Evolutionary conservation across 2,113 vertebrate genomes (phyloP), one percentile per base, ranked within the genome.

Genomic region (Hyperoodon ampullatus): DNA sequence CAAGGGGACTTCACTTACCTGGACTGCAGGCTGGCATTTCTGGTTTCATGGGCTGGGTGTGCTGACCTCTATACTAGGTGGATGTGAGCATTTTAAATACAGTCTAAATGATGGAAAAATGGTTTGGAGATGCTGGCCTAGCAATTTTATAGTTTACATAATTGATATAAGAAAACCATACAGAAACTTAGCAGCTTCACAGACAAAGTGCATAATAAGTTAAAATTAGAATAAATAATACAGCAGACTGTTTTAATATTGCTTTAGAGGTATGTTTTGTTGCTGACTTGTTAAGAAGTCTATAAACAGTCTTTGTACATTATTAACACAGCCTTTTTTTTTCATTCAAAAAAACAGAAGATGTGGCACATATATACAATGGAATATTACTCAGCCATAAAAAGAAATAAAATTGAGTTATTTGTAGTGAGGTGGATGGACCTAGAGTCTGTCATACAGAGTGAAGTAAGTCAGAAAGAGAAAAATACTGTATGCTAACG

Each of bases 1-100:
- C 16, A 30, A 4, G 0, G 28, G 53, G 16, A 19, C 35, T 18
- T 24, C 16, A 15, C 39, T 10, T 9, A 6, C 1, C 6, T 18
- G 3, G 5, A 5, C 39, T 15, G 4, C 18, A 23, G 1, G 3
- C 4, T 1, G 4, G 18, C 0, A 3, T 9, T 1, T 50, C 47
- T 18, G 2, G 4, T 18, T 50, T 71, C 16, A 1, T 24, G n/a
- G 28, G 24, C n/a, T 70, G 50, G 33, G 2, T 35, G 71, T 11
- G 8, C 13, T 50, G 30, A 70, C 3, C 1, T 1, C 30, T 55
- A 11, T 1, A 13, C 10, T 21, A 26, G 3, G n/a, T 61, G 8
- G 8, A 35, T 26, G 13, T 35, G 19, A 21, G 6, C 8, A 71
- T 44, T 39, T 26, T 35, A 30, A 55, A 77, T 18, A 39, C 0